Percentiles rank a stretch among this genome's conserved stretches.
Conservation (phyloP, 2,888 invertebrate genomes). For the Lasioglossum figueresi region DNA sequence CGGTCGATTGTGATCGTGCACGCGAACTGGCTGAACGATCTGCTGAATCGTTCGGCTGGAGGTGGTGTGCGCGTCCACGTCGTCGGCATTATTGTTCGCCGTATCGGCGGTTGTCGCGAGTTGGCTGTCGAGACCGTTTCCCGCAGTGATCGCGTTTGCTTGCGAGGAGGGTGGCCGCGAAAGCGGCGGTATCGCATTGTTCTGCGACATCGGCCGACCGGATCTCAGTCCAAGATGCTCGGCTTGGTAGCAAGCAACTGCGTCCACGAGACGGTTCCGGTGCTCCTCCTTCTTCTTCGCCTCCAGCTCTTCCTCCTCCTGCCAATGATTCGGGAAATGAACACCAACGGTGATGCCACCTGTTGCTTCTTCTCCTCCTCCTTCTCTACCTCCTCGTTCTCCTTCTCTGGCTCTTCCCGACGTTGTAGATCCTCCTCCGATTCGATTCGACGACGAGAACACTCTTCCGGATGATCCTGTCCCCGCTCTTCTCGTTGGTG, state of each 20-base stretch:
- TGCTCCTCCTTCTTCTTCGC: constrained; percentile 73
- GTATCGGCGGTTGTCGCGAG: constrained; percentile 85
- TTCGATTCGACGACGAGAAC: constrained; percentile 62
- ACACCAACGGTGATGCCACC: constrained; percentile 39
- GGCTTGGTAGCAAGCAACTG: constrained; percentile 87
- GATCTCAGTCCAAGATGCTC: constrained; percentile 77
- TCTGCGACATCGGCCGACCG: constrained; percentile 80
- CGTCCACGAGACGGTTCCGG: constrained; percentile 58
- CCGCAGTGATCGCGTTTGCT: constrained; percentile 50
- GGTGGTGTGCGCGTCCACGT: constrained; percentile 38
- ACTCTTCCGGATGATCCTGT: constrained; percentile 44
- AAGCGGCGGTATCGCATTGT: constrained; percentile 77
- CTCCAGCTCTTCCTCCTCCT: constrained; percentile 71
- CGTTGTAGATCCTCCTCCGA: constrained; percentile 34
- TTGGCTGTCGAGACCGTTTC: constrained; percentile 83
- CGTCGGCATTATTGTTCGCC: constrained; percentile 55
- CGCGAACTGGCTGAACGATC: constrained; percentile 57
- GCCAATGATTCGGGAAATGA: constrained; percentile 59
- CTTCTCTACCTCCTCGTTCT: constrained; percentile 57
- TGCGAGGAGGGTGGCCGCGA: constrained; percentile 75
- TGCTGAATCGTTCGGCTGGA: constrained; percentile 23
- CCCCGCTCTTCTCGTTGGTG: constrained; percentile 47
- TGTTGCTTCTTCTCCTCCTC: constrained; percentile 45
- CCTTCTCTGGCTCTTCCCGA: constrained; percentile 36
- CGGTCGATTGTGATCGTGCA: constrained; percentile 81